Base-by-base conservation (phyloP, 2,888 invertebrate species). In the Stramonita haemastoma region DNA sequence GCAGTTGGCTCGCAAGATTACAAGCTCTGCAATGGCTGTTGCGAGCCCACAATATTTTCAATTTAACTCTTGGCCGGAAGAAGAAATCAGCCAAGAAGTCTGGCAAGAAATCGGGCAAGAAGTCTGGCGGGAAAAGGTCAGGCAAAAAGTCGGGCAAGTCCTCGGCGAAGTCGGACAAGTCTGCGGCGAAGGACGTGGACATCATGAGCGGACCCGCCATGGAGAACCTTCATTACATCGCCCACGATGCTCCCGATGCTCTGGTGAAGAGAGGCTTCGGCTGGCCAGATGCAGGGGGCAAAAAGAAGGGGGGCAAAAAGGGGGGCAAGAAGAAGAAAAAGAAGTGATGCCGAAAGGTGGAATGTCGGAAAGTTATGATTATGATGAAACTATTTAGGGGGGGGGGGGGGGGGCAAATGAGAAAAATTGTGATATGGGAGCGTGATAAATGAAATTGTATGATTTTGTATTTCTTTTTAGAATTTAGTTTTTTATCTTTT, bases 211-310 rank as follows among this genome's bases (percentile, higher is more conserved):
- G 98, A 93, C 97, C 98, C 4, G 98, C 98, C 0, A 98, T 99
- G 98, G 98, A 98, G 92, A 99, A 99, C 95, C 98, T 98, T 0
- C 98, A 99, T 95, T 98, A 98, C 94, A 98, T 98, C 0, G 98
- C 98, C 93, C 99, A 99, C 95, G 98, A 98, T 95, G 98, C 98
- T 0, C 98, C 98, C 96, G 98, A 98, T 95, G 97, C 98, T 19
- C 96, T 99, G 26, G 97, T 97, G 93, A 97, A 97, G 77, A 97
- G 98, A 92, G 99, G 99, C 0, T 99, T 98, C 95, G 97, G 98
- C 60, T 98, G 98, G 97, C 98, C 98, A 0, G 98, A 98, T 92
- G 98, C 97, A 13, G 97, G 97, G 93, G 98, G 98, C 96, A 98
- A 98, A 96, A 98, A 98, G 96, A 93, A 93, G 85, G 93, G 92